phyloP scores from a whole-genome alignment of 2,797 vertebrate species.

The Ptychobarbus kaznakovi region DNA sequence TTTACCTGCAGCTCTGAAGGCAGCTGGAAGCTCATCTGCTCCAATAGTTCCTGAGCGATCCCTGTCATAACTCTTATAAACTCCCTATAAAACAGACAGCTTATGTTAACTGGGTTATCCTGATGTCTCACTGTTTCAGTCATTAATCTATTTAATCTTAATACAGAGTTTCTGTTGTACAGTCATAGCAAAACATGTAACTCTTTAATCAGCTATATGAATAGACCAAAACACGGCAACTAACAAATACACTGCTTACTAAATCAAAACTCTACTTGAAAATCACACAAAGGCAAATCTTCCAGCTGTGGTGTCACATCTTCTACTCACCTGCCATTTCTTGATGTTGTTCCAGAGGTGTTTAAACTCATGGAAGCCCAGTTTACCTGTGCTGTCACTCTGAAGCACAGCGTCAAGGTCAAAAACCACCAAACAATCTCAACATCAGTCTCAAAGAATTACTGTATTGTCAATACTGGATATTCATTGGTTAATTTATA shows the following conservation, averaged over 20 bases:
- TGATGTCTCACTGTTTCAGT: not conserved
- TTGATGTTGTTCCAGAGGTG: slow-evolving; percentile 94
- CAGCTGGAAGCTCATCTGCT: slow-evolving; percentile 80
- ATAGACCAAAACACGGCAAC: not conserved
- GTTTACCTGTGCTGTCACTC: slow-evolving; percentile 89
- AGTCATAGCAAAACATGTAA: not conserved
- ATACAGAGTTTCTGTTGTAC: not conserved
- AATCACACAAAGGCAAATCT: slow-evolving; percentile 7
- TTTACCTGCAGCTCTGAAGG: slow-evolving; percentile 87
- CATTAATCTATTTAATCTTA: not conserved
- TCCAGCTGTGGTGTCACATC: not conserved
- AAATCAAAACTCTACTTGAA: slow-evolving; percentile 50
- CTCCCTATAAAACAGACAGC: slow-evolving; percentile 56
- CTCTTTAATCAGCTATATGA: not conserved
- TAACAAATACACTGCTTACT: not conserved
- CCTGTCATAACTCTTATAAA: slow-evolving; percentile 78
- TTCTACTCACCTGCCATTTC: slow-evolving; percentile 88
- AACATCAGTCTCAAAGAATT: not conserved
- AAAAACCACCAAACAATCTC: slow-evolving; percentile 10
- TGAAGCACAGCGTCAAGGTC: slow-evolving; percentile 75
- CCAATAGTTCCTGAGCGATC: slow-evolving; percentile 77
- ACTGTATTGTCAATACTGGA: not conserved
- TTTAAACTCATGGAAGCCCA: slow-evolving; percentile 97
- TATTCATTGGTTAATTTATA: not conserved
- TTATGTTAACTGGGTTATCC: not conserved